Evolutionary conservation across 2,113 vertebrate genomes (phyloP).

Genomic region (Neodon shergylaensis): DNA sequence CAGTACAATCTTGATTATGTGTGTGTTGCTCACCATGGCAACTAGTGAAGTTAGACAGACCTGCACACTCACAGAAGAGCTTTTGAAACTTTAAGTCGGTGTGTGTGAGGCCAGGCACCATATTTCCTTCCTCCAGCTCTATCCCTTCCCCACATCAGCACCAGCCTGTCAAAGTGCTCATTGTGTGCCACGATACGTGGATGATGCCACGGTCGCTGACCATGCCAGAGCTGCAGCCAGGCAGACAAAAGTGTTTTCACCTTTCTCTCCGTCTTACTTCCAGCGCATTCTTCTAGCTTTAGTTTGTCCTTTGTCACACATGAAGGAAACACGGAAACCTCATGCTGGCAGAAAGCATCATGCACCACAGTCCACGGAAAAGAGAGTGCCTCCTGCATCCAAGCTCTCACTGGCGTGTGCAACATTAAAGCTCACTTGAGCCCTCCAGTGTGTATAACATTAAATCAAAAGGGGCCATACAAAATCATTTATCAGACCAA

Average conservation of each 20-base stretch:
- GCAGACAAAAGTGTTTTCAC: neutral
- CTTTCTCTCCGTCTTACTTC: neutral
- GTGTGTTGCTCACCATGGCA: constrained; percentile 12
- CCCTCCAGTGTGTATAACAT: neutral
- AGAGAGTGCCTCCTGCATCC: neutral
- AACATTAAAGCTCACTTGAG: neutral
- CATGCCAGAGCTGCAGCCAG: neutral
- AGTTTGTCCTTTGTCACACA: neutral
- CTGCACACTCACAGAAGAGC: neutral
- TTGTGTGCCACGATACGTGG: neutral
- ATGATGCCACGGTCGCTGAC: neutral
- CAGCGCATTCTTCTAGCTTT: neutral
- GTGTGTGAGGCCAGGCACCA: neutral
- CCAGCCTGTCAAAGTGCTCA: neutral
- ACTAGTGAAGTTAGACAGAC: neutral
- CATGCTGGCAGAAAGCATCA: neutral
- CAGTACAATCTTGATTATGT: constrained; percentile 42
- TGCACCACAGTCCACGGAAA: neutral
- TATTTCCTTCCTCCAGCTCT: neutral
- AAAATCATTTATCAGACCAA: neutral
- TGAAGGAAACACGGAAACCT: neutral
- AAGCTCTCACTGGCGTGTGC: neutral
- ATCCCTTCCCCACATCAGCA: neutral
- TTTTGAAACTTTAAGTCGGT: neutral
- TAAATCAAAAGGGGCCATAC: neutral